These are phyloP conservation scores for Todiramphus saurophagus DNA, from an alignment of 2,113 vertebrate species.

Conservation along the genomic window DNA sequence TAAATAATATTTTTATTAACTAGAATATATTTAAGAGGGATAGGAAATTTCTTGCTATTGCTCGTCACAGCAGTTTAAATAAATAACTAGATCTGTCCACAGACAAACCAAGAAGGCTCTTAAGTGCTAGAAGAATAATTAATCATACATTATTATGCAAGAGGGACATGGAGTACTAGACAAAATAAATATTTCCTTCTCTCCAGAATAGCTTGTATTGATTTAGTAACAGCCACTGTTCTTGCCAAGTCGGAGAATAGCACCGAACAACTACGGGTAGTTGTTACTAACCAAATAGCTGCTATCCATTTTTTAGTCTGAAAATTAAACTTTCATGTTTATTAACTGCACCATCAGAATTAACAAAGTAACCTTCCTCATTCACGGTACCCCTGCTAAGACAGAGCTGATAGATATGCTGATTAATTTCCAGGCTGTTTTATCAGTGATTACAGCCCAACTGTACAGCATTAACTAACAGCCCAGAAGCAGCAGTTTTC, in stretches of 20 bases:
- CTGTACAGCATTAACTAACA: rapidly evolving
- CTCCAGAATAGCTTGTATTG: not conserved
- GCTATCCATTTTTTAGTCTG: not conserved
- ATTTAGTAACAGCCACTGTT: not conserved
- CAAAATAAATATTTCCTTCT: conserved; percentile 18
- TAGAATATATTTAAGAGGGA: not conserved
- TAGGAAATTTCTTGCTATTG: not conserved
- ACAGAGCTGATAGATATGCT: not conserved
- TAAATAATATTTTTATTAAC: not conserved
- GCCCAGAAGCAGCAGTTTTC: not conserved
- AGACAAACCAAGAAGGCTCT: not conserved
- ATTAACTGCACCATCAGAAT: not conserved
- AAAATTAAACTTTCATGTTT: not conserved
- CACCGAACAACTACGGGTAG: not conserved
- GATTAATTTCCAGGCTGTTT: not conserved
- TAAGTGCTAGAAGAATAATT: not conserved
- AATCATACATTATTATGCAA: not conserved
- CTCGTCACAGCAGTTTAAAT: not conserved
- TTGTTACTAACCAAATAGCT: not conserved
- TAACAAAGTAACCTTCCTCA: not conserved
- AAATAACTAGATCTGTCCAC: not conserved
- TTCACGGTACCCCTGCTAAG: not conserved
- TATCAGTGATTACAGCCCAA: not conserved
- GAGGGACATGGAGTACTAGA: not conserved
- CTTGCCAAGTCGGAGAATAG: not conserved